Percentiles rank a stretch among this genome's conserved stretches.
Conservation (phyloP, 2,113 vertebrate genomes). For the Loxodonta africana region DNA sequence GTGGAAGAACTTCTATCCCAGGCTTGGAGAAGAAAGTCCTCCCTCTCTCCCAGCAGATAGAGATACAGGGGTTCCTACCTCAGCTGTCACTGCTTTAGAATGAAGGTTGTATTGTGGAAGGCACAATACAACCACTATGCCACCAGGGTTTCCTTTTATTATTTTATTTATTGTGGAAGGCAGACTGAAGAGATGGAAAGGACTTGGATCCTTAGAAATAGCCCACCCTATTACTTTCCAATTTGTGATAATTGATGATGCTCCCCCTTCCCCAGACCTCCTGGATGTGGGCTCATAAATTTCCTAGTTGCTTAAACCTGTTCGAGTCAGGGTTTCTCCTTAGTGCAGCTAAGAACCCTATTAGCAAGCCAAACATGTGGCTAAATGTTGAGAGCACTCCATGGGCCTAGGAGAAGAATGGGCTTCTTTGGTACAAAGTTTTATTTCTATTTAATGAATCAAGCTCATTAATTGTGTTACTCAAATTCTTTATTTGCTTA, state of each 20-base stretch:
- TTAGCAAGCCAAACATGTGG: neutral
- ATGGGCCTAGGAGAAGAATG: rapidly evolving
- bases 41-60: neutral
- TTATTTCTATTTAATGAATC: neutral
- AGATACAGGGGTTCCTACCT: neutral
- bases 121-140: no score
- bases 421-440: neutral
- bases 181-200: neutral
- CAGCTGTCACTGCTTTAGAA: neutral
- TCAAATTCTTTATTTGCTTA: neutral
- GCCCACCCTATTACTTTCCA: no score
- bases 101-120: neutral
- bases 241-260: neutral
- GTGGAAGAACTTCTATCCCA: neutral
- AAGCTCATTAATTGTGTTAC: neutral
- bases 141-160: no score
- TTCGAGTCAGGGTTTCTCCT: neutral
- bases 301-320: neutral
- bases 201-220: no score
- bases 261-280: neutral
- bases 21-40: neutral
- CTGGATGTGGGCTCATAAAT: neutral
- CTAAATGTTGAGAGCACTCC: rapidly evolving
- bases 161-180: neutral
- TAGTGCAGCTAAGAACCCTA: neutral